These are phyloP conservation scores for Dioctria rufipes DNA, from an alignment of 2,888 invertebrate species.

Conservation along the genomic window DNA sequence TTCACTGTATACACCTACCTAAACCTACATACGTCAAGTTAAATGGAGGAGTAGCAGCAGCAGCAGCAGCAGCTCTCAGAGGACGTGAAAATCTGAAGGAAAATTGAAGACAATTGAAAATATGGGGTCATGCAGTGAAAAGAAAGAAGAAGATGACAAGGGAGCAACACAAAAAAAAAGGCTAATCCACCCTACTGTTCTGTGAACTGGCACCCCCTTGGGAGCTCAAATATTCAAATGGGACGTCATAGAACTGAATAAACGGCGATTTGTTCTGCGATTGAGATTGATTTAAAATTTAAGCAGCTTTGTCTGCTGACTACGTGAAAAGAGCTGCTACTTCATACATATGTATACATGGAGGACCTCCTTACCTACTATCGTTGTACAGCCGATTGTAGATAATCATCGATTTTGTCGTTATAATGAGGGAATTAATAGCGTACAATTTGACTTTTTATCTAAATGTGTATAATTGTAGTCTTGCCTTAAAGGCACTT, in stretches of 20 bases:
- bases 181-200: slow-evolving; percentile 47
- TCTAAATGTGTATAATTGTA: slow-evolving; percentile 3
- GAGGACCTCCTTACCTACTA: no score
- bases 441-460: slow-evolving; percentile 29
- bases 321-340: slow-evolving; percentile 39
- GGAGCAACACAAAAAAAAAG: slow-evolving; percentile 32
- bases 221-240: slow-evolving; percentile 52
- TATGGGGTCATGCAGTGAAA: slow-evolving; percentile 33
- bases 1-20: neutral
- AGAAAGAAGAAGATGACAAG: neutral
- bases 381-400: neutral
- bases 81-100: slow-evolving; percentile 46
- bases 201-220: slow-evolving; percentile 28
- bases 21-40: neutral
- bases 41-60: neutral
- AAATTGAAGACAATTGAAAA: slow-evolving; percentile 53
- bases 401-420: slow-evolving; percentile 47
- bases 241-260: slow-evolving; percentile 52
- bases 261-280: slow-evolving; percentile 51
- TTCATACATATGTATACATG: no score
- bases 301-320: slow-evolving; percentile 48
- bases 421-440: slow-evolving; percentile 40
- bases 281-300: slow-evolving; percentile 53
- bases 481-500: neutral
- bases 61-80: slow-evolving; percentile 14